A percentile compares a stretch with the other conserved stretches of the same genome.
Evolutionary conservation across 2,888 invertebrate species (phyloP).

Genomic region (Cacoxenus indagator): DNA sequence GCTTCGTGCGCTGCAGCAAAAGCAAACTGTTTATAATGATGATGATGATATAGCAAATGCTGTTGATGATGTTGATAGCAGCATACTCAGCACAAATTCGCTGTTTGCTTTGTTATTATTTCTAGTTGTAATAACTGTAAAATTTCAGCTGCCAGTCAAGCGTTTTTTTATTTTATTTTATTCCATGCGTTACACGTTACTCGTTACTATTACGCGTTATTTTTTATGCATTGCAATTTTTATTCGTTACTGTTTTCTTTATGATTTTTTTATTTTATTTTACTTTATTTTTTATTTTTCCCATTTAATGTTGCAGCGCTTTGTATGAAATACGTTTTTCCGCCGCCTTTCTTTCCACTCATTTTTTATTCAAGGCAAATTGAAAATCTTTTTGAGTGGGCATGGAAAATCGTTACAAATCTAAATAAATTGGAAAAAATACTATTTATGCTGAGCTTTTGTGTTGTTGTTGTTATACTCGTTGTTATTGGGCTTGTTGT

Average conservation of each 20-base stretch:
- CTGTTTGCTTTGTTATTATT: not conserved
- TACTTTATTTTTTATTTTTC: not conserved
- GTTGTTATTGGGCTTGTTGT: not conserved
- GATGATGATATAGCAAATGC: not conserved
- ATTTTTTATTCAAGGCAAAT: not conserved
- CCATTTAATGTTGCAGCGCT: not conserved
- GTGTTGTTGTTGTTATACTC: not conserved
- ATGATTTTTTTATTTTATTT: not conserved
- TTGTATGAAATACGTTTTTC: not conserved
- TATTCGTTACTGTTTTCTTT: too few species aligned
- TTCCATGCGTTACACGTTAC: not conserved
- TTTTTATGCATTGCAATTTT: too few species aligned
- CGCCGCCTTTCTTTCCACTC: too few species aligned
- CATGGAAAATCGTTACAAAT: not conserved
- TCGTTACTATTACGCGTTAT: too few species aligned
- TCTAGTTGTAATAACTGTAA: constrained; percentile 5
- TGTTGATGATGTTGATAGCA: constrained; percentile 5
- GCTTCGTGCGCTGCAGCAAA: not conserved
- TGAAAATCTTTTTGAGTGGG: not conserved
- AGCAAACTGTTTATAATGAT: not conserved
- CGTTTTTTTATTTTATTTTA: not conserved
- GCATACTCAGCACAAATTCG: not conserved
- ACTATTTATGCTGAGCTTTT: constrained; percentile 3
- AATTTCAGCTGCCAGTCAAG: constrained; percentile 4
- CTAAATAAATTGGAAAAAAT: constrained; percentile 11